phyloP scores from a whole-genome alignment of 2,888 invertebrate genomes.

The Lithophane leautieri region DNA sequence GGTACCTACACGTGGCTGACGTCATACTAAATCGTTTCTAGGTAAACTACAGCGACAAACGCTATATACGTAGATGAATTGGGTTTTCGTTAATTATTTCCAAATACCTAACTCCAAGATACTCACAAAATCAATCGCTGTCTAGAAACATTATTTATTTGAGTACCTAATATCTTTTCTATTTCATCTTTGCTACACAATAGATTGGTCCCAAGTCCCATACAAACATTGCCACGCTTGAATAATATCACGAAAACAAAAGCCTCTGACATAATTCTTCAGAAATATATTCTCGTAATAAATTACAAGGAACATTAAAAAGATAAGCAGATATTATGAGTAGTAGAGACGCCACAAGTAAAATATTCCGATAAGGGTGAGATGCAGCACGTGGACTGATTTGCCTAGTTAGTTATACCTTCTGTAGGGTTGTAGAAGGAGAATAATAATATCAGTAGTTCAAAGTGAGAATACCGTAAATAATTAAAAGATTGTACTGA shows the following conservation, averaged over 20 bases:
- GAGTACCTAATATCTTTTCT: neutral
- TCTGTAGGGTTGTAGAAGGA: neutral
- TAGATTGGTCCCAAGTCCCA: neutral
- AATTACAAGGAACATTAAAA: constrained; percentile 51
- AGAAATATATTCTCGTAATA: constrained; percentile 35
- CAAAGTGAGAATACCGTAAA: neutral
- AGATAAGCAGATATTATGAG: constrained; percentile 35
- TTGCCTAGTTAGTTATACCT: neutral
- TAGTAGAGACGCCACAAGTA: constrained; percentile 10
- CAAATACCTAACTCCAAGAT: neutral
- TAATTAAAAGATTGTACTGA: no score
- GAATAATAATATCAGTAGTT: neutral
- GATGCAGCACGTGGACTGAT: constrained; percentile 7
- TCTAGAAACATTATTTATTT: neutral
- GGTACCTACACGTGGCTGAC: neutral
- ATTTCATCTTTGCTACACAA: neutral
- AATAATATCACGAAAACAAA: constrained; percentile 27
- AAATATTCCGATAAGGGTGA: constrained; percentile 29
- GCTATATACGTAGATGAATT: no score
- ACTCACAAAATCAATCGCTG: neutral
- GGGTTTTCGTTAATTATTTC: neutral
- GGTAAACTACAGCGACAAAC: neutral
- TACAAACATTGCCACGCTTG: neutral
- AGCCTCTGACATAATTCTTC: constrained; percentile 25
- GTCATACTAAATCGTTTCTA: no score